Conservation (phyloP, 2,888 invertebrate species). For the Ferrisia virgata region DNA sequence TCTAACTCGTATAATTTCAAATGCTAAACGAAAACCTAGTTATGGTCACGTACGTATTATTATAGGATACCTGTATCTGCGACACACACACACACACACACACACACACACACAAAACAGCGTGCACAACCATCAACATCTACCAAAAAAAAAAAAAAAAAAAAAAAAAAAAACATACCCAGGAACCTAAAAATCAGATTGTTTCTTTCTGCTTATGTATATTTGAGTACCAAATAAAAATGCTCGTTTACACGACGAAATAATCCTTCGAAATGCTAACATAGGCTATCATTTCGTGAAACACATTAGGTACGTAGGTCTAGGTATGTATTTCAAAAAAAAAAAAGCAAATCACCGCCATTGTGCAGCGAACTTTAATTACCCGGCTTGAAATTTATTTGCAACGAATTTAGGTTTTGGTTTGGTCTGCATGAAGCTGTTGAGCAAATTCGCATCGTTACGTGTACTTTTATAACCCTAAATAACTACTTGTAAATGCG, state of each 20-base stretch:
- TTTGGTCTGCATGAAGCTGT: not conserved
- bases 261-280: not conserved
- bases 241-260: not conserved
- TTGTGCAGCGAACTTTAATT: not conserved
- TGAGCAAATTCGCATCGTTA: not conserved
- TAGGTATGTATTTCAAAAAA: too few species aligned
- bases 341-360: not conserved
- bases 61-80: not conserved
- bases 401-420: not conserved
- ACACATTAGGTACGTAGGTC: too few species aligned
- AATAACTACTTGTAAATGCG: slow-evolving; percentile 9
- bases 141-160: too few species aligned
- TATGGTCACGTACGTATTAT: not conserved
- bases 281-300: not conserved
- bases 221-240: not conserved
- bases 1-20: not conserved
- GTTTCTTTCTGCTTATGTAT: not conserved
- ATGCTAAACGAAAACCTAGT: not conserved
- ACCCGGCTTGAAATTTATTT: slow-evolving; percentile 2
- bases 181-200: not conserved
- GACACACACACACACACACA: not conserved
- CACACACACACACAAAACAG: too few species aligned
- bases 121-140: too few species aligned
- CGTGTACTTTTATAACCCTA: not conserved
- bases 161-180: not conserved